Evolutionary conservation across 2,113 vertebrate species (phyloP).

Genomic region (Charadrius vociferus): DNA sequence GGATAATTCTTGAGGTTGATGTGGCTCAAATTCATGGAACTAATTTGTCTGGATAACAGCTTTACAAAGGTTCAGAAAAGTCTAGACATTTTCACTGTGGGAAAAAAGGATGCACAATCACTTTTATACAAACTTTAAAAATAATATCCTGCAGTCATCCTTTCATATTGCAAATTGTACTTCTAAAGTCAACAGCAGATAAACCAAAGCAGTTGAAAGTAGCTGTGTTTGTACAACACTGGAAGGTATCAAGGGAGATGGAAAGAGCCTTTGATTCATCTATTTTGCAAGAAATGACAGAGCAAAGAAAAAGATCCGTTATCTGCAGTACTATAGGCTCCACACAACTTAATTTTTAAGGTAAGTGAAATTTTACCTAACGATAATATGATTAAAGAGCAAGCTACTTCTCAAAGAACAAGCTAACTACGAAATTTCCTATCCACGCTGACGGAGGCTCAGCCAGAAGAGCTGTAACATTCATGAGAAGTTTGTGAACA

Average conservation of each 20-base stretch:
- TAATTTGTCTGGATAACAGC: constrained; percentile 77
- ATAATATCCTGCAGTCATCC: constrained; percentile 26
- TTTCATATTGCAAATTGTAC: background rate
- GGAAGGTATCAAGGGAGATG: background rate
- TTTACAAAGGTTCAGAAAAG: constrained; percentile 65
- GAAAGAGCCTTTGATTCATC: background rate
- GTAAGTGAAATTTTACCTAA: background rate
- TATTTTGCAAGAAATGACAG: background rate
- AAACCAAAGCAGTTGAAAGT: constrained; percentile 1
- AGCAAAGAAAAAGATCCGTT: background rate
- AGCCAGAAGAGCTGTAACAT: background rate
- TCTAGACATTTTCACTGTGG: constrained; percentile 74
- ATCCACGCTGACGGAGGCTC: background rate
- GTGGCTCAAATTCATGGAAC: constrained; percentile 69
- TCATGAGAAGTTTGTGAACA: background rate
- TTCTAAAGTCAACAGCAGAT: constrained; percentile 45
- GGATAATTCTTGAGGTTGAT: constrained; percentile 64
- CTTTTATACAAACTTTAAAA: constrained; percentile 37
- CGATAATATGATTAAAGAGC: background rate
- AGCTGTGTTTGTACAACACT: constrained; percentile 20
- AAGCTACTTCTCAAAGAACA: background rate
- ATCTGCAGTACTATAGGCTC: background rate
- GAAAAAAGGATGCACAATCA: constrained; percentile 39
- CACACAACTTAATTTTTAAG: background rate
- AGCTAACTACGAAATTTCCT: background rate